Evolutionary conservation across 2,888 invertebrate genomes (phyloP).

Genomic region (Emmelina monodactyla): DNA sequence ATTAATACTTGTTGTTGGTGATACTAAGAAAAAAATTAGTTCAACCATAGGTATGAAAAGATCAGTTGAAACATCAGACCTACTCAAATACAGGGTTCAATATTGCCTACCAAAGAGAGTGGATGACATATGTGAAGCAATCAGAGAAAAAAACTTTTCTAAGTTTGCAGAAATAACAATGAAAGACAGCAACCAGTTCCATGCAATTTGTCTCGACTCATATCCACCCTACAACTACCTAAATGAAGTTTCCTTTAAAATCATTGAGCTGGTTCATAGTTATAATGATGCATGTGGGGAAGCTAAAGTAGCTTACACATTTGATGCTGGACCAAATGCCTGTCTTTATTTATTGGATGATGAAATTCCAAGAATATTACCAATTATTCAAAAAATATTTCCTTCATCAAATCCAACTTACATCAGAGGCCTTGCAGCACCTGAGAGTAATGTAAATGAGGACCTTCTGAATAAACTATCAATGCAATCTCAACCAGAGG

Average conservation of each 20-base stretch:
- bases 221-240: conserved; percentile 94
- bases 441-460: conserved; percentile 17
- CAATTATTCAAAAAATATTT: conserved; percentile 75
- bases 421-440: conserved; percentile 30
- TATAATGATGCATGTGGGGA: conserved; percentile 77
- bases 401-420: conserved; percentile 65
- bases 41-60: conserved; percentile 92
- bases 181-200: conserved; percentile 97
- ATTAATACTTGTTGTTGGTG: conserved; percentile 88
- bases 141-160: conserved; percentile 76
- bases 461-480: conserved; percentile 31
- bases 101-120: conserved; percentile 78
- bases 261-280: conserved; percentile 81
- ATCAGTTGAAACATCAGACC: conserved; percentile 79
- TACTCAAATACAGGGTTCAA: conserved; percentile 78
- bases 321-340: conserved; percentile 98
- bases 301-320: conserved; percentile 90
- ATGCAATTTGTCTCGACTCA: conserved; percentile 92
- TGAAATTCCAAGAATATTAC: conserved; percentile 73
- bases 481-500: conserved; percentile 42
- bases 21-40: conserved; percentile 80
- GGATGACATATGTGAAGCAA: conserved; percentile 56
- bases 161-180: conserved; percentile 94
- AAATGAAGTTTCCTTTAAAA: conserved; percentile 85
- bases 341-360: conserved; percentile 85